These are phyloP conservation scores for Syngnathus scovelli DNA, from an alignment of 2,113 vertebrate genomes.

Conservation along the genomic window DNA sequence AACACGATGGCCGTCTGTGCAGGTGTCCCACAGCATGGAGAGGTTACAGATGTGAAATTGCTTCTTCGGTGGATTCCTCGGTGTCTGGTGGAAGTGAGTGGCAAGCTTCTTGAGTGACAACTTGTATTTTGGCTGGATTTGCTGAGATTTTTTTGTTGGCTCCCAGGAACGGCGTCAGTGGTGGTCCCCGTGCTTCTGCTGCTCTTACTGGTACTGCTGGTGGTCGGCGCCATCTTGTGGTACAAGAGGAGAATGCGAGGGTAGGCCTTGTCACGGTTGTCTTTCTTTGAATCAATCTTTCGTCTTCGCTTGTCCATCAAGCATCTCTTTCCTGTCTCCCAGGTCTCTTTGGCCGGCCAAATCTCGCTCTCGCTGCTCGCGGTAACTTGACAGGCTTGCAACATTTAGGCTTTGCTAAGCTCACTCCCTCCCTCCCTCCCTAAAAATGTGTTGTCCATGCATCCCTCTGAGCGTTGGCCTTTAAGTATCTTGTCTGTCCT, in stretches of 20 bases:
- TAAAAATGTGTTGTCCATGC: conserved; percentile 44
- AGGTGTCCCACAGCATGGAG: conserved; percentile 64
- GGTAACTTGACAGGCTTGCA: conserved; percentile 67
- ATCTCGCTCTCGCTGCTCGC: conserved; percentile 66
- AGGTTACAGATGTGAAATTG: conserved; percentile 58
- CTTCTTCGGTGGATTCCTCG: neutral
- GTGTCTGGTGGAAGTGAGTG: conserved; percentile 51
- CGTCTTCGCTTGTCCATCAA: conserved; percentile 34
- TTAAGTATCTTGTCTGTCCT: neutral
- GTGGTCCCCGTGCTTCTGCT: conserved; percentile 80
- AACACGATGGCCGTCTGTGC: neutral
- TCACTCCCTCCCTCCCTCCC: conserved; percentile 29
- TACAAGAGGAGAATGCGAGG: conserved; percentile 86
- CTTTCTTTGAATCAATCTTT: neutral
- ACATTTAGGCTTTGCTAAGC: conserved; percentile 27
- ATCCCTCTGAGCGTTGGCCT: conserved; percentile 21
- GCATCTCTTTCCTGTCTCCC: conserved; percentile 63
- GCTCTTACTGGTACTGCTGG: conserved; percentile 75
- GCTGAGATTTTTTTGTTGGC: neutral
- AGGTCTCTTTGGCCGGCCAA: conserved; percentile 71
- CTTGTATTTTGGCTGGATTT: conserved; percentile 5
- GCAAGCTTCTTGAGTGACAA: neutral
- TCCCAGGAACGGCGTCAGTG: conserved; percentile 81
- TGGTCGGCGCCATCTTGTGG: conserved; percentile 78
- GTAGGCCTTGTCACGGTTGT: conserved; percentile 64